Base-by-base conservation (phyloP, 2,797 vertebrate genomes). In the Gallirallus australis region DNA sequence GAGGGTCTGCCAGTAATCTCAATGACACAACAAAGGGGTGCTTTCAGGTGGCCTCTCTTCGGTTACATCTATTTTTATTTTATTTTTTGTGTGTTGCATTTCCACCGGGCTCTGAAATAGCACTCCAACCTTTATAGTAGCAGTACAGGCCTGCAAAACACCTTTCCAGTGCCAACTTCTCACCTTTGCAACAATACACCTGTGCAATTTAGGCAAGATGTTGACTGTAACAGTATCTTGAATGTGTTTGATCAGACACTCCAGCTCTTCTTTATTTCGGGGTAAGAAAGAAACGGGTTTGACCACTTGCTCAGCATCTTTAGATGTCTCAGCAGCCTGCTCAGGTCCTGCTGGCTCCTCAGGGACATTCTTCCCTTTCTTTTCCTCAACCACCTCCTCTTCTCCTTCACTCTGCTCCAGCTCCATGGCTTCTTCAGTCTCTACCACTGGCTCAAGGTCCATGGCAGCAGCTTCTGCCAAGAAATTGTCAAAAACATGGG, bases 171-270 rank as follows among this genome's bases (percentile, higher is more conserved):
- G 13, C 4, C 71, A 82, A 20, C 42, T 28, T 53, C 89, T 94
- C 95, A 99, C 99, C 98, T 99, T 99, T 65, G 99, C 99, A 48
- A 97, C 98, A 82, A 99, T 98, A 94, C 99, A 99, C 63, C 98
- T 99, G 70, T 99, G 99, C n/a, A 99, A 98, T 37, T 98, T 99
- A 18, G 99, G 99, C 77, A 99, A 98, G 82, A 99, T 98, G 91
- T 93, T 99, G 87, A 95, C 93, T 5, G 97, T 98, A 35, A 99
- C 98, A 1, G 99, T 98, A 78, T 95, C 93, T 28, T 99, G 99
- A 96, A 99, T 99, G 79, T 98, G 94, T 24, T 86, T 97, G 81
- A 99, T 98, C 40, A 99, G 98, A 84, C 94, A 81, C 90, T 99
- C 98, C 94, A 99, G 96, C 61, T 99, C 98, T 60, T 99, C 98